Conservation (phyloP, 2,888 invertebrate genomes). For the Cotesia congregata region DNA sequence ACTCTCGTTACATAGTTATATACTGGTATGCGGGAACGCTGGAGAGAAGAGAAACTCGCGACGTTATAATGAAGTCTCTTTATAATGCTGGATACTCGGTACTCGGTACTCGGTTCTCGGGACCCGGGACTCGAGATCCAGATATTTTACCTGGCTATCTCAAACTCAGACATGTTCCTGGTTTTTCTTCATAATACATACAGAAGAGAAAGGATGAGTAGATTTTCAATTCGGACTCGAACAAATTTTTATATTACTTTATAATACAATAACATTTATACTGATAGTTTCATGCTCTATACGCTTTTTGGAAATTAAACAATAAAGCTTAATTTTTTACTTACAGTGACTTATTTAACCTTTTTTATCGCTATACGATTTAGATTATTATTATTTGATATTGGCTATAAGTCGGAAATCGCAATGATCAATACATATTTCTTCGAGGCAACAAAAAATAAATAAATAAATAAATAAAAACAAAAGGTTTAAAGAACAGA, state of each 20-base stretch:
- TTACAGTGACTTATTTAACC: slow-evolving; percentile 8
- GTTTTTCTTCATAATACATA: slow-evolving; percentile 22
- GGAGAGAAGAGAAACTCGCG: slow-evolving; percentile 33
- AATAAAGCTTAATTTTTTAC: slow-evolving; percentile 34
- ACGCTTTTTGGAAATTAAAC: slow-evolving; percentile 33
- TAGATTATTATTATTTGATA: background rate
- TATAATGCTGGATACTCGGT: slow-evolving; percentile 20
- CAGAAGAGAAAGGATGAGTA: background rate
- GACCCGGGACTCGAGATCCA: slow-evolving; percentile 35
- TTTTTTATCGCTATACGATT: background rate
- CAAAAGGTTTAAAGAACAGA: background rate
- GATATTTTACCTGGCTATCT: slow-evolving; percentile 20
- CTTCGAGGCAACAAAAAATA: background rate
- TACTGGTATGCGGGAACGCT: slow-evolving; percentile 16
- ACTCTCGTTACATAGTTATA: slow-evolving; percentile 10
- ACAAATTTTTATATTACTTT: too few relatives aligned
- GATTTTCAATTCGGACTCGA: too few relatives aligned
- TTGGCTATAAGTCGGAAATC: background rate
- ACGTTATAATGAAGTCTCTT: slow-evolving; percentile 38
- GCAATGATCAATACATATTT: background rate
- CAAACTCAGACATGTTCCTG: slow-evolving; percentile 27
- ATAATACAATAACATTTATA: too few relatives aligned
- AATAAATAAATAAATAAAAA: background rate
- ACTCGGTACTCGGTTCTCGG: slow-evolving; percentile 36
- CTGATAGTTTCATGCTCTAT: too few relatives aligned